A percentile compares a stretch with the other conserved stretches of the same genome.
These are phyloP conservation scores for Vombatus ursinus DNA, from an alignment of 2,113 vertebrate species.

Conservation along the genomic window DNA sequence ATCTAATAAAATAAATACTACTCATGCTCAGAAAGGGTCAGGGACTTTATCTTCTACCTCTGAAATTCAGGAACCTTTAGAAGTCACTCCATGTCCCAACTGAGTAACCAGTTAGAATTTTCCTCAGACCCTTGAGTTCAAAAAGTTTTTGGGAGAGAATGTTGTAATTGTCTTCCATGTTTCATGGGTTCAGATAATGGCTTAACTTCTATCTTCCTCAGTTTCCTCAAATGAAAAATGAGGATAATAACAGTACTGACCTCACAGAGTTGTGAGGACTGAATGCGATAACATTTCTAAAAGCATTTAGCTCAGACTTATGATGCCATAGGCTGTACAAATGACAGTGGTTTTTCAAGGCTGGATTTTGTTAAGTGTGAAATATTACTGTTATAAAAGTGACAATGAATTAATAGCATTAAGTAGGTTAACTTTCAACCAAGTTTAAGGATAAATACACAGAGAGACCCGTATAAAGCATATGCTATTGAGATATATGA, in stretches of 20 bases:
- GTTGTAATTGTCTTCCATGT: background rate
- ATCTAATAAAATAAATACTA: slow-evolving; percentile 39
- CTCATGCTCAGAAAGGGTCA: background rate
- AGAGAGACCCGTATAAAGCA: background rate
- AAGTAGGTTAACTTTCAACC: background rate
- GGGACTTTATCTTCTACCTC: background rate
- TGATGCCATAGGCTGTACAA: background rate
- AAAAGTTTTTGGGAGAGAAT: background rate
- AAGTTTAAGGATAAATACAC: background rate
- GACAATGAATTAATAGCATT: background rate
- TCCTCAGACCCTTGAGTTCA: background rate
- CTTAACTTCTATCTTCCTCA: background rate
- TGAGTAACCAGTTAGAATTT: background rate
- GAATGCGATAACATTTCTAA: background rate
- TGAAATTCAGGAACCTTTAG: background rate
- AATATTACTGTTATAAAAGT: background rate
- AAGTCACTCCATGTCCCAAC: background rate
- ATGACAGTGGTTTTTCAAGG: background rate
- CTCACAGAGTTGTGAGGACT: background rate
- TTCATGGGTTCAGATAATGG: background rate
- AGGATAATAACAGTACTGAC: background rate
- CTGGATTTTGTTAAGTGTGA: background rate
- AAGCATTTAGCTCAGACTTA: background rate
- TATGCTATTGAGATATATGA: background rate
- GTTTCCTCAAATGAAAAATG: background rate